phyloP scores from a whole-genome alignment of 2,797 vertebrate species.

The Siniperca scherzeri region DNA sequence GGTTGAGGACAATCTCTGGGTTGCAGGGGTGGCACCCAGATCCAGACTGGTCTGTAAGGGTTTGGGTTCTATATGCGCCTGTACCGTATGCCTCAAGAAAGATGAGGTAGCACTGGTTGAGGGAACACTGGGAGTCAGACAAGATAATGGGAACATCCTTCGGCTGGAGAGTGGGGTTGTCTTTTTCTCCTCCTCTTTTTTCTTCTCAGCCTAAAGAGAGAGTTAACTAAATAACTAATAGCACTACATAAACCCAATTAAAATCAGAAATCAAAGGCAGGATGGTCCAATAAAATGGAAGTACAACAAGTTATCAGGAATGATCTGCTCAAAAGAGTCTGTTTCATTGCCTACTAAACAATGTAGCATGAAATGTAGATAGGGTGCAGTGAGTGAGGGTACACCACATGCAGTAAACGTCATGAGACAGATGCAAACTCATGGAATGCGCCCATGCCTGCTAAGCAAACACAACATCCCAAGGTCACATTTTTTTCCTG shows the following conservation, averaged over 20 bases:
- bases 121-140: conserved; percentile 82
- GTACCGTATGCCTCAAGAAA: conserved; percentile 85
- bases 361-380: conserved; percentile 38
- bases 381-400: conserved; percentile 32
- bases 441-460: conserved; percentile 59
- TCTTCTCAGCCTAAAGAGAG: conserved; percentile 82
- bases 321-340: conserved; percentile 29
- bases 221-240: conserved; percentile 50
- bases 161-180: conserved; percentile 85
- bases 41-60: conserved; percentile 75
- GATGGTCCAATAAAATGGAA: conserved; percentile 23
- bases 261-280: conserved; percentile 14
- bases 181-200: conserved; percentile 89
- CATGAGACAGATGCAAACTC: conserved; percentile 56
- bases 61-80: conserved; percentile 84
- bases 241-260: conserved; percentile 21
- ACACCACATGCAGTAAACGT: conserved; percentile 57
- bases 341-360: conserved; percentile 33
- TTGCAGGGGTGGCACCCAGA: conserved; percentile 69
- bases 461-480: conserved; percentile 65
- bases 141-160: conserved; percentile 89
- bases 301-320: conserved; percentile 7
- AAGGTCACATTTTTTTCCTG: conserved; percentile 59
- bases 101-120: conserved; percentile 85
- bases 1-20: conserved; percentile 76